phyloP scores from a whole-genome alignment of 2,797 vertebrate species.

The Oreochromis grahami region DNA sequence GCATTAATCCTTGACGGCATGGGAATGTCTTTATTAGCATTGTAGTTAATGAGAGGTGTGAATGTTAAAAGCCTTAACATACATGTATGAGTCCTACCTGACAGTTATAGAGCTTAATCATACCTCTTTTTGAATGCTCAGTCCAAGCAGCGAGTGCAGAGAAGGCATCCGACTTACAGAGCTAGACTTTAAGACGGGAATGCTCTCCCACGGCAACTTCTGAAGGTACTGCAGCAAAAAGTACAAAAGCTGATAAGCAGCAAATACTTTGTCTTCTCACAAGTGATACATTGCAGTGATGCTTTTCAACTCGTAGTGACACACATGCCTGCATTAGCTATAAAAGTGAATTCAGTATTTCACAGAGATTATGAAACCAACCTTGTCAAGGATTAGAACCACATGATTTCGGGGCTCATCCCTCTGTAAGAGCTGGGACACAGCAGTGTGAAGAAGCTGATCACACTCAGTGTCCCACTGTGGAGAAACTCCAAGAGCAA shows the following conservation, averaged over 20 bases:
- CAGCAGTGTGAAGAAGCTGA: slow-evolving; percentile 68
- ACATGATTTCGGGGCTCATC: slow-evolving; percentile 69
- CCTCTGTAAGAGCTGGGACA: slow-evolving; percentile 45
- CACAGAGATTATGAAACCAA: slow-evolving; percentile 29
- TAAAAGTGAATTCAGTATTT: neutral
- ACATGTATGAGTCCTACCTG: neutral
- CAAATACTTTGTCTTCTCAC: neutral
- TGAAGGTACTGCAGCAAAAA: slow-evolving; percentile 81
- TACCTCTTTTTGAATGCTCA: slow-evolving; percentile 79
- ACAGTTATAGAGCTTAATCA: neutral
- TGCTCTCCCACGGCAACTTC: slow-evolving; percentile 92
- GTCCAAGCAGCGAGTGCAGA: slow-evolving; percentile 83
- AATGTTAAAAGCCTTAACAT: neutral
- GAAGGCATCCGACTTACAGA: slow-evolving; percentile 88
- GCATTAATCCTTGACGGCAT: neutral
- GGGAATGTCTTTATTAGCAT: neutral
- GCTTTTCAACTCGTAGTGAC: neutral
- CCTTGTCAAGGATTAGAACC: slow-evolving; percentile 89
- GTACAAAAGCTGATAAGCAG: neutral
- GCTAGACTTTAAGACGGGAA: slow-evolving; percentile 68
- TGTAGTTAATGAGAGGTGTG: neutral
- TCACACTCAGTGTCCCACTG: slow-evolving; percentile 59
- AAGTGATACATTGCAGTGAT: neutral
- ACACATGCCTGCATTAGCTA: neutral
- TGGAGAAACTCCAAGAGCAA: slow-evolving; percentile 74